Base-by-base conservation (phyloP, 2,888 invertebrate genomes). In the Rotaria macrura region DNA sequence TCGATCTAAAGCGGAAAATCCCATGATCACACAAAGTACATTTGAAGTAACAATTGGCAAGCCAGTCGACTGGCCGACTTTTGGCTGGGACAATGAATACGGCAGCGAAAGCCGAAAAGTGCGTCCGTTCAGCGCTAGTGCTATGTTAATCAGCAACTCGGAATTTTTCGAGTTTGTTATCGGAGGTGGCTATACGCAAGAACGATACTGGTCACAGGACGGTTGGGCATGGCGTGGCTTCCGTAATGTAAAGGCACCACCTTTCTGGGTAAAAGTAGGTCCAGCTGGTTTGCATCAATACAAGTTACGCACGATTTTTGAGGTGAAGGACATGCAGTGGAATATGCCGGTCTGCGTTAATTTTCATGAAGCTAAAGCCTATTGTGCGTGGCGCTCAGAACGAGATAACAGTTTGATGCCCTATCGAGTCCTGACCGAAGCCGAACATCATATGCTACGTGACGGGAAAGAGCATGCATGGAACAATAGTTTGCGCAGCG, bases 271-370 rank as follows among this genome's bases (percentile, higher is more conserved):
- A 38, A 90, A 20, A 38, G 38, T 23, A 40, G 79, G 43, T 38
- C 38, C 79, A 43, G 2, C 57, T 57, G 57, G 57, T n/a, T 29
- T 57, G 12, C 57, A 57, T 57, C n/a, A 57, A n/a, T 57, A 57
- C 23, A n/a, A 57, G 87, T 88, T 89, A 85, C 89, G 90, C 20
- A 88, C 88, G 47, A 89, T 90, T 89, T 90, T 89, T 88, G 89
- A 90, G 86, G 88, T 88, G 40, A 87, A 90, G n/a, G 89, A 88
- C 25, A 88, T 90, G 89, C 89, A 90, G 0, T 87, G 87, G 88
- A 88, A 90, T 85, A 90, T 90, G 90, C 90, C 90, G 20, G 90
- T 89, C 2, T 90, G 90, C 57, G 89, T 89, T 9, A 90, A 90
- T 87, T 90, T 89, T 87, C 90, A 90, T 85, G 90, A 90, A 85